Percentiles rank a stretch among this genome's conserved stretches.
These are phyloP conservation scores for Hozukius guyotensis DNA, from an alignment of 2,797 vertebrate species.

Conservation along the genomic window DNA sequence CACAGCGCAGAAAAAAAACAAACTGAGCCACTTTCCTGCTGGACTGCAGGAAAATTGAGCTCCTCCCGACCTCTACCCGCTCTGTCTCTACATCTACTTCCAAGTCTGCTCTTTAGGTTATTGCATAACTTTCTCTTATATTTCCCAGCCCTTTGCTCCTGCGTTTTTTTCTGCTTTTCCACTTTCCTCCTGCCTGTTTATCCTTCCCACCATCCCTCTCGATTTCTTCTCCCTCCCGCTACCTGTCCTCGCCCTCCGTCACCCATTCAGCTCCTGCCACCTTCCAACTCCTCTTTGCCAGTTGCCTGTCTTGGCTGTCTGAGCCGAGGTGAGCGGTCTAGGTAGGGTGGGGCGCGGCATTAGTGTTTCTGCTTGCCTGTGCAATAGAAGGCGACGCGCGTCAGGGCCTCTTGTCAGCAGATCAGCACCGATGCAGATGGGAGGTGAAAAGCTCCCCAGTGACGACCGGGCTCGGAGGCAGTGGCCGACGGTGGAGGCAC, in stretches of 20 bases:
- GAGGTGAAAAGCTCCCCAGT: slow-evolving; percentile 87
- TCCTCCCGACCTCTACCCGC: slow-evolving; percentile 29
- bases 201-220: no score
- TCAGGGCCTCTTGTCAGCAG: slow-evolving; percentile 92
- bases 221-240: background rate
- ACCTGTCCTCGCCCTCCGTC: slow-evolving; percentile 44
- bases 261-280: slow-evolving; percentile 47
- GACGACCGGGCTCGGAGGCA: slow-evolving; percentile 66
- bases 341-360: slow-evolving; percentile 84
- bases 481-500: slow-evolving; percentile 28
- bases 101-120: background rate
- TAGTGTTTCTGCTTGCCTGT: slow-evolving; percentile 96
- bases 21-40: slow-evolving; percentile 89
- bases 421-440: slow-evolving; percentile 87
- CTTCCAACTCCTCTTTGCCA: slow-evolving; percentile 51
- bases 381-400: slow-evolving; percentile 93
- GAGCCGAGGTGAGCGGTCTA: slow-evolving; percentile 79
- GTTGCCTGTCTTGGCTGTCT: slow-evolving; percentile 71
- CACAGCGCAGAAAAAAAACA: slow-evolving; percentile 83
- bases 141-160: slow-evolving; percentile 10
- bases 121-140: slow-evolving; percentile 3
- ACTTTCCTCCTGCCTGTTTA: background rate
- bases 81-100: slow-evolving; percentile 13
- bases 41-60: slow-evolving; percentile 85
- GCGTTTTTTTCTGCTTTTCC: slow-evolving; percentile 18